Evolutionary conservation across 2,888 invertebrate species (phyloP).

Genomic region (Amblyjoppa proteus): DNA sequence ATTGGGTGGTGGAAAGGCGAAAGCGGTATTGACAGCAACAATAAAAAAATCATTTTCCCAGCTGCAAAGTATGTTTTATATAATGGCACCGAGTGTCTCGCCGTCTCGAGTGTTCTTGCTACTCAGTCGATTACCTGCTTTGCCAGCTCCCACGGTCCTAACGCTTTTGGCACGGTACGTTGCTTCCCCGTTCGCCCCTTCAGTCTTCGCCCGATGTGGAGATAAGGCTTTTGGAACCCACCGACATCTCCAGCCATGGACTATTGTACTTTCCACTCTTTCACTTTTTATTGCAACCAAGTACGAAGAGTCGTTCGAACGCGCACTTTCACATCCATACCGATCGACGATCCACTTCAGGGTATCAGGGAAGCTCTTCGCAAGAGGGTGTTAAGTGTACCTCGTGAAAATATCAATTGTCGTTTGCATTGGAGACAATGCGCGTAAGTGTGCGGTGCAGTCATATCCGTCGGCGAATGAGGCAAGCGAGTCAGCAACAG

Average conservation of each 20-base stretch:
- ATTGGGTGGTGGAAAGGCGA: too few species aligned
- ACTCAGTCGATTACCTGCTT: background rate
- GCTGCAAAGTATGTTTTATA: background rate
- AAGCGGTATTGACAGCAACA: too few species aligned
- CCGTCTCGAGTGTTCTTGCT: background rate
- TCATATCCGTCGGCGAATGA: background rate
- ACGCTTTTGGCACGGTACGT: slow-evolving; percentile 18
- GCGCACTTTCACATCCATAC: too few species aligned
- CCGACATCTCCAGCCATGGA: slow-evolving; percentile 4
- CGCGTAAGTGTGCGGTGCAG: background rate
- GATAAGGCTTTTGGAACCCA: slow-evolving; percentile 16
- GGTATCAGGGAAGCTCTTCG: background rate
- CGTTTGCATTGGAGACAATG: background rate
- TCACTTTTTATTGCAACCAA: background rate
- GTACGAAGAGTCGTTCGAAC: background rate
- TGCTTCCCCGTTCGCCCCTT: slow-evolving; percentile 7
- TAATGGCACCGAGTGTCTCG: background rate
- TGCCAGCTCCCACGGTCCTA: background rate
- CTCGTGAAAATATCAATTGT: slow-evolving; percentile 37
- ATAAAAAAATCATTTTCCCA: background rate
- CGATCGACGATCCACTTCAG: background rate
- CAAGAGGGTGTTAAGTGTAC: background rate
- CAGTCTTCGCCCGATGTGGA: background rate
- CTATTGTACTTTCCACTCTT: background rate
- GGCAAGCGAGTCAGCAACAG: background rate